These are phyloP conservation scores for Osmerus eperlanus DNA, from an alignment of 2,113 vertebrate genomes.

Conservation along the genomic window DNA sequence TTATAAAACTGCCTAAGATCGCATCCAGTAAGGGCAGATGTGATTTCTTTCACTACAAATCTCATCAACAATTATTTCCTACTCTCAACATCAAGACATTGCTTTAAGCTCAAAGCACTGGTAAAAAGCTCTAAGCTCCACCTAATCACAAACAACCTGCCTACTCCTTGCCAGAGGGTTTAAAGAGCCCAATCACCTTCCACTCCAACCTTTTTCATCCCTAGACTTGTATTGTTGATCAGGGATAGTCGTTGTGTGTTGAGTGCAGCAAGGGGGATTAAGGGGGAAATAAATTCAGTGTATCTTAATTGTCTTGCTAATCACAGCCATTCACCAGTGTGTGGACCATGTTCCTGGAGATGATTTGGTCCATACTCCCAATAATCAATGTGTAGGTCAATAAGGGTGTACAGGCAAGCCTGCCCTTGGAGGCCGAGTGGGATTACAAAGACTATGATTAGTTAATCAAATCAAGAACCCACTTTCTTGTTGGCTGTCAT, in stretches of 20 bases:
- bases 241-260: conserved; percentile 49
- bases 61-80: conserved; percentile 5
- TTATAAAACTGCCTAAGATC: background rate
- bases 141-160: conserved; percentile 62
- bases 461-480: conserved; percentile 75
- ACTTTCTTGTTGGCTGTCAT: conserved; percentile 45
- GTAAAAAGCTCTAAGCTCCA: conserved; percentile 49
- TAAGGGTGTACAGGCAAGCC: conserved; percentile 56
- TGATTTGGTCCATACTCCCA: conserved; percentile 63
- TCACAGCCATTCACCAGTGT: conserved; percentile 58
- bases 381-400: conserved; percentile 66
- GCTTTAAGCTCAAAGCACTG: background rate
- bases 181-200: conserved; percentile 66
- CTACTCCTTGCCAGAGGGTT: conserved; percentile 56
- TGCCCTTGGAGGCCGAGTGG: conserved; percentile 65
- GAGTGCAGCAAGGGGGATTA: conserved; percentile 61
- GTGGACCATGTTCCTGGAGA: conserved; percentile 60
- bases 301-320: conserved; percentile 65
- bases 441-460: conserved; percentile 78
- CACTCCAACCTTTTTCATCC: conserved; percentile 53
- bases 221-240: conserved; percentile 51
- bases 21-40: too few relatives aligned
- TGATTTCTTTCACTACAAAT: too few relatives aligned
- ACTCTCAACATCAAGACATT: background rate
- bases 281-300: conserved; percentile 55